Conservation (phyloP, 2,797 vertebrate species). For the Macroramphosus scolopax region DNA sequence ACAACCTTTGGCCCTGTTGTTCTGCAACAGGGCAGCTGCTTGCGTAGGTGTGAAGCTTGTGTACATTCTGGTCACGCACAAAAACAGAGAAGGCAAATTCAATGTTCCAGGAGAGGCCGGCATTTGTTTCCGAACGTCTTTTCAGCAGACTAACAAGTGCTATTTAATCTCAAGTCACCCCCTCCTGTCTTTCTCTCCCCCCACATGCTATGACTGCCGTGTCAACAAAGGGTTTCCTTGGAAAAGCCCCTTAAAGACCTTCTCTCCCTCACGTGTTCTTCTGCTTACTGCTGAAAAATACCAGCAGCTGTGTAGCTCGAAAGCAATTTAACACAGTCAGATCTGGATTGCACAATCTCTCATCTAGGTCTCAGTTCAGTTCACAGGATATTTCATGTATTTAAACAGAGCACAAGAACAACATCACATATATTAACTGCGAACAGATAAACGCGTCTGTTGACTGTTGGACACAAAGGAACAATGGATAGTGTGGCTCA, state of each 20-base stretch:
- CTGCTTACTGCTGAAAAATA: slow-evolving; percentile 70
- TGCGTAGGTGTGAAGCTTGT: slow-evolving; percentile 28
- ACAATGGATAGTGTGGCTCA: slow-evolving; percentile 35
- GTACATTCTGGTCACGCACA: slow-evolving; percentile 54
- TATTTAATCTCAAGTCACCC: slow-evolving; percentile 28
- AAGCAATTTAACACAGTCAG: no score
- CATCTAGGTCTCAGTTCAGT: no score
- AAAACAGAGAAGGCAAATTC: slow-evolving; percentile 37
- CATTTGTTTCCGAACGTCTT: slow-evolving; percentile 50
- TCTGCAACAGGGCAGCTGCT: slow-evolving; percentile 47
- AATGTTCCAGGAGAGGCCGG: slow-evolving; percentile 47
- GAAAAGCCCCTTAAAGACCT: slow-evolving; percentile 72
- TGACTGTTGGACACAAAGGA: slow-evolving; percentile 32
- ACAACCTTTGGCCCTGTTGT: slow-evolving; percentile 47
- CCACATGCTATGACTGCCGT: slow-evolving; percentile 36
- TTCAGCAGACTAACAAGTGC: slow-evolving; percentile 37
- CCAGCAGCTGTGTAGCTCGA: no score
- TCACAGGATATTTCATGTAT: no score
- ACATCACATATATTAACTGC: no score
- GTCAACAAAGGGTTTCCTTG: slow-evolving; percentile 64
- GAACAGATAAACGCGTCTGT: slow-evolving; percentile 17
- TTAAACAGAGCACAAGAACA: no score
- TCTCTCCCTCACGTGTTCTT: slow-evolving; percentile 69
- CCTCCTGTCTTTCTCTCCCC: not conserved
- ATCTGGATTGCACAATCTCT: no score